phyloP scores from a whole-genome alignment of 2,888 invertebrate genomes.

The Sclerodermus sp. region DNA sequence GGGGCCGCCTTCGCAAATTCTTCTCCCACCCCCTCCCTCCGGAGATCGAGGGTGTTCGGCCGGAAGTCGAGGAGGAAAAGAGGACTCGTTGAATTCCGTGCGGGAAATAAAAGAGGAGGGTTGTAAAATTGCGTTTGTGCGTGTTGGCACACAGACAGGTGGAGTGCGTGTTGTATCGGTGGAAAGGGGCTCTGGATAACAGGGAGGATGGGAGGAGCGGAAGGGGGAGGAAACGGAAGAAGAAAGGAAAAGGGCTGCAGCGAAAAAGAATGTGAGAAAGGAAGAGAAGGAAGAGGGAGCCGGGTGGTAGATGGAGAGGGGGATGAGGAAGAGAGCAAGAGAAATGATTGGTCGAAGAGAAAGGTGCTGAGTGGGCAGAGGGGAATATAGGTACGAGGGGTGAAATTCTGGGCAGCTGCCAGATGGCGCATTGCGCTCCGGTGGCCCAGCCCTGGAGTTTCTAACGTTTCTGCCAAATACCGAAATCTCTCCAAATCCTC shows the following conservation, averaged over 20 bases:
- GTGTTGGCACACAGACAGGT: no score
- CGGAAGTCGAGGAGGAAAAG: not conserved
- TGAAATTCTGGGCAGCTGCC: conserved; percentile 40
- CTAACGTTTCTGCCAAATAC: conserved; percentile 34
- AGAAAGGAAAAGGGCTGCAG: conserved; percentile 1
- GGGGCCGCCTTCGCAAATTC: not conserved
- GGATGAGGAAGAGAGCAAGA: conserved; percentile 11
- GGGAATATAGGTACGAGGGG: conserved; percentile 2
- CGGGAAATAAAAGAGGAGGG: not conserved
- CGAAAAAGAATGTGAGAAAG: not conserved
- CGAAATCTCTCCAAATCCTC: conserved; percentile 13
- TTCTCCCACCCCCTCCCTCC: no score
- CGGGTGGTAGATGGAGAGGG: not conserved
- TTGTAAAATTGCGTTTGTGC: no score
- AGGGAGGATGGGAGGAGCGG: not conserved
- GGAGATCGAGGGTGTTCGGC: conserved; percentile 5
- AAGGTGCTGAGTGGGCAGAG: not conserved
- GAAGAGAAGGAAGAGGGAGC: not conserved
- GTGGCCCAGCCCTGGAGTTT: conserved; percentile 29
- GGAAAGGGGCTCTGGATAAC: not conserved
- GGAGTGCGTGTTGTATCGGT: no score
- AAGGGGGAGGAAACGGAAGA: not conserved
- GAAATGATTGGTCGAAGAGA: not conserved
- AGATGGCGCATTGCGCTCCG: conserved; percentile 43
- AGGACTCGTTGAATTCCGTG: not conserved